Conservation (phyloP, 2,113 vertebrate species). For the Rousettus leschenaultii region DNA sequence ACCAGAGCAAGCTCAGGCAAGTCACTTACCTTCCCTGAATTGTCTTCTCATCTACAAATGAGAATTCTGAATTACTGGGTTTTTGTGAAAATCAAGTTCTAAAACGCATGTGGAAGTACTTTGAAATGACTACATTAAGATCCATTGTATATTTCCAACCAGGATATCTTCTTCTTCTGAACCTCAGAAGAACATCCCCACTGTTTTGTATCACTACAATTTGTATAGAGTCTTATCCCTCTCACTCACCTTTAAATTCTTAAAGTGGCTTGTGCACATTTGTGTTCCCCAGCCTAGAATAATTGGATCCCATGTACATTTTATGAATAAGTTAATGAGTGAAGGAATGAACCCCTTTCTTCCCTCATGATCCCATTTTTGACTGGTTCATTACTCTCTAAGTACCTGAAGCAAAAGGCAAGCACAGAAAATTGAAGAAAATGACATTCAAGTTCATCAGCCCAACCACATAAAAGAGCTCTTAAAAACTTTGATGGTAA, state of each 20-base stretch:
- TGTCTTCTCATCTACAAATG: not conserved
- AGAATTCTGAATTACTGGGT: not conserved
- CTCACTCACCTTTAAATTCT: not conserved
- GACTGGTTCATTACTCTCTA: not conserved
- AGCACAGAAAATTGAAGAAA: not conserved
- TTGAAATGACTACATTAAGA: not conserved
- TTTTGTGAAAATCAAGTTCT: conserved; percentile 18
- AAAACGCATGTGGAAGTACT: not conserved
- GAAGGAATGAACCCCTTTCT: not conserved
- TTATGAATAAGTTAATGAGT: not conserved
- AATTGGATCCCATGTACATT: not conserved
- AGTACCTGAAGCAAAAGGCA: not conserved
- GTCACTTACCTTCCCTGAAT: not conserved
- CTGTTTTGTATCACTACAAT: not conserved
- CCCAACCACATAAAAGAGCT: not conserved
- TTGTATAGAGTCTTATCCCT: not conserved
- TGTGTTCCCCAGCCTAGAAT: not conserved
- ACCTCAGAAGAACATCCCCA: not conserved
- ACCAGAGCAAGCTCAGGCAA: not conserved
- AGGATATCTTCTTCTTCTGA: not conserved
- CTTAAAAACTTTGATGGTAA: not conserved
- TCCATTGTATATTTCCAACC: not conserved
- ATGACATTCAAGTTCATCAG: not conserved
- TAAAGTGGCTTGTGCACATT: not conserved
- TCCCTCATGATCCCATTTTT: not conserved